These are phyloP conservation scores for Aphelinus atriplicis DNA, from an alignment of 1,140 invertebrate genomes.

Conservation along the genomic window DNA sequence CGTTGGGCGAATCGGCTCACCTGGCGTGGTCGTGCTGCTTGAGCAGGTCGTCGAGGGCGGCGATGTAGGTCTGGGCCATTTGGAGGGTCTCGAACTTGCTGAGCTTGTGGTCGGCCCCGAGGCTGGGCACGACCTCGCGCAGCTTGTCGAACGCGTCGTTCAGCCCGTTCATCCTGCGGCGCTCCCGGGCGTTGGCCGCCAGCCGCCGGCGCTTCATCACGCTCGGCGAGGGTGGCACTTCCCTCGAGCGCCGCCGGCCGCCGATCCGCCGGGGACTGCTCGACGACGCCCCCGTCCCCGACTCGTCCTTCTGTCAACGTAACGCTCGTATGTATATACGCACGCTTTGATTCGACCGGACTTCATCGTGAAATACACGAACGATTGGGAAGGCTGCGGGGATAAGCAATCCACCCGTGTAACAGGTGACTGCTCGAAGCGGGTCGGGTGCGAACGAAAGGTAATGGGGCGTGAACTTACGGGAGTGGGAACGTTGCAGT, in stretches of 20 bases:
- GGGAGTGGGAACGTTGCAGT: slow-evolving; percentile 47
- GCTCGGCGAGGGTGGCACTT: slow-evolving; percentile 68
- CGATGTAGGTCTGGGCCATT: slow-evolving; percentile 89
- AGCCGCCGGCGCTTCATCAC: slow-evolving; percentile 73
- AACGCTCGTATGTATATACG: not conserved
- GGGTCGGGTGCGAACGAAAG: not conserved
- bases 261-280: slow-evolving; percentile 55
- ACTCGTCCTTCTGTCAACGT: slow-evolving; percentile 43
- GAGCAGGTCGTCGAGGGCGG: slow-evolving; percentile 72
- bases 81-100: slow-evolving; percentile 90
- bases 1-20: slow-evolving; percentile 23
- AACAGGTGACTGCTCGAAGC: not conserved
- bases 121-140: slow-evolving; percentile 81
- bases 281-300: slow-evolving; percentile 45
- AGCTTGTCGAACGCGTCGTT: slow-evolving; percentile 85
- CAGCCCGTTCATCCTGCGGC: slow-evolving; percentile 83
- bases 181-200: slow-evolving; percentile 82
- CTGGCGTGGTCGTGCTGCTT: slow-evolving; percentile 56
- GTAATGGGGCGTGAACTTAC: slow-evolving; percentile 6
- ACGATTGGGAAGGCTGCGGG: not conserved
- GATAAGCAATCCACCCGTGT: not conserved
- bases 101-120: slow-evolving; percentile 81
- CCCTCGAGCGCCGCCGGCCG: slow-evolving; percentile 57
- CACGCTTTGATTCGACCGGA: not conserved
- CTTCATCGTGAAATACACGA: not conserved